Base-by-base conservation (phyloP, 2,113 vertebrate genomes). In the Trematomus loennbergii region DNA sequence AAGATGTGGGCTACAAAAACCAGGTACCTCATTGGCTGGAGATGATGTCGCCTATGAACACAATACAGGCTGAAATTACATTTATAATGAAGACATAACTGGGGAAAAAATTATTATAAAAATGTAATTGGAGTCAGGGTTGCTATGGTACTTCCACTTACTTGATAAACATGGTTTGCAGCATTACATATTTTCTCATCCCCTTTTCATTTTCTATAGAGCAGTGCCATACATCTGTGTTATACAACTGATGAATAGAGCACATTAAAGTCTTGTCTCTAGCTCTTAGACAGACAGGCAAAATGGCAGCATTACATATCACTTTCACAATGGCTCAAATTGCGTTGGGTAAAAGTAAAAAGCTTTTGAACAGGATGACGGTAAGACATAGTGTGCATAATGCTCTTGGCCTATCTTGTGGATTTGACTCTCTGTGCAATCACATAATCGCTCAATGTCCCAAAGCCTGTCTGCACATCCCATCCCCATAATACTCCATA, bases 301-400 rank as follows among this genome's bases (percentile, higher is more conserved):
- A 72, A 84, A 72, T 76, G 68, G 17, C 68, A n/a, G 54, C 33
- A 12, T 77, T 52, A 49, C 63, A 16, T 16, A 79, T 71, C 45
- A 18, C 12, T 3, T 50, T 50, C 2, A 20, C 36, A 33, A 52
- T 45, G 40, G 69, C 9, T 77, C 36, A 66, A 40, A 64, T 65
- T 7, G 68, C 25, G 29, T 53, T 10, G 0, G 13, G 22, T 74
- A 57, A 62, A 72, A 46, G 3, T 46, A 50, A 78, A 43, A 40
- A 61, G 48, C 40, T 40, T 61, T 10, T 12, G 3, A 50, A 29
- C 9, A 57, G n/a, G 29, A 20, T 57, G 43, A 15, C 0, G 6
- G 25, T 5, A 17, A 48, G 40, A 29, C 17, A 45, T 9, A 17
- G 7, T 2, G 29, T 66, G 29, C 15, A 33, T 54, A 13, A 60